Evolutionary conservation across 2,113 vertebrate species (phyloP), one percentile per base, ranked within the genome.

Genomic region (Catharus bicknelli): DNA sequence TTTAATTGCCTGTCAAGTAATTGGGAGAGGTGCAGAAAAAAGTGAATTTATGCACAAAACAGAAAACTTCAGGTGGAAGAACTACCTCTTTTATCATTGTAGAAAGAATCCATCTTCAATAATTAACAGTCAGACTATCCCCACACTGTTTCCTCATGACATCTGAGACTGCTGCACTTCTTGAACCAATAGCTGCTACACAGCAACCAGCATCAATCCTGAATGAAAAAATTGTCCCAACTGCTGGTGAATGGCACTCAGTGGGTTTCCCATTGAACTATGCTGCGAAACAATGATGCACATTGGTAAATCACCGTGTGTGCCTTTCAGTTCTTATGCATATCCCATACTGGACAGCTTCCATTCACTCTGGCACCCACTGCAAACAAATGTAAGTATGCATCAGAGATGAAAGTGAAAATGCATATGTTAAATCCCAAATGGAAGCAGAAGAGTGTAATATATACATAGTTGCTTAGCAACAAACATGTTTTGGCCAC

Each of bases 381-480:
- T 96, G 96, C 96, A 96, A 96, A 97, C 90, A 96, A 96, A 95
- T 86, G 95, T 94, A 94, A 95, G 91, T 93, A 94, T 95, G 94
- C 92, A 94, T 94, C 94, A 91, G 88, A 96, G 95, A 97, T 97
- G 93, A 96, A 97, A 96, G 96, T 96, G 90, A 90, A 96, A 96
- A 96, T 95, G 95, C 95, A 92, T 96, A 95, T 90, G 96, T 95
- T 96, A 95, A 96, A 95, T 95, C 94, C 95, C 95, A 92, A 95
- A 96, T 97, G 92, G 95, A 92, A 94, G 90, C 88, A 95, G 88
- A 94, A 75, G 85, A 95, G 88, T 88, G 90, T 96, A 93, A 96
- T 96, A 96, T 95, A 96, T 96, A 97, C 96, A 95, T 95, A 96
- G 96, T 97, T 97, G 96, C 96, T 97, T 74, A 95, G 87, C 88